These are phyloP conservation scores for Perognathus longimembris DNA, from an alignment of 2,113 vertebrate genomes.

Conservation along the genomic window DNA sequence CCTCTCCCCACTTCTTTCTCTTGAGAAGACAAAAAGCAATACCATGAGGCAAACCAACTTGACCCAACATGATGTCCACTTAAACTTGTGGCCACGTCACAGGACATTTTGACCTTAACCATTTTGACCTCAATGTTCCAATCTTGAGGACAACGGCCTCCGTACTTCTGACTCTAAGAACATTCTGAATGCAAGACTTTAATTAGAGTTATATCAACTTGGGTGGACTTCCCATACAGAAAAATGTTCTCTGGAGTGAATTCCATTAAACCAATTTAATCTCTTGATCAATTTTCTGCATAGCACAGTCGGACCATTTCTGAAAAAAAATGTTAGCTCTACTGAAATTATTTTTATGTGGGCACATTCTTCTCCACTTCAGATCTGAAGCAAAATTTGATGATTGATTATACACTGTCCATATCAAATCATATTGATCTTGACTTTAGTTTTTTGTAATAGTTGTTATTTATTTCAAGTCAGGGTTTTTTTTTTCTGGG, in stretches of 20 bases:
- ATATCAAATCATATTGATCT: conserved; percentile 31
- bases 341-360: conserved; percentile 54
- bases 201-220: conserved; percentile 52
- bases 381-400: conserved; percentile 54
- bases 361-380: conserved; percentile 56
- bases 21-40: neutral
- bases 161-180: conserved; percentile 33
- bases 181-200: conserved; percentile 53
- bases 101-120: neutral
- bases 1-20: neutral
- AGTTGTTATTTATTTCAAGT: conserved; percentile 25
- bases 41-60: neutral
- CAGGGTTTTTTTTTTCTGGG: neutral
- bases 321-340: conserved; percentile 51
- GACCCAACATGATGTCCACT: neutral
- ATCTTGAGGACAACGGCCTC: neutral
- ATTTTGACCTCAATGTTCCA: conserved; percentile 26
- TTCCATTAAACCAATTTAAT: conserved; percentile 66
- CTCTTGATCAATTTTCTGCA: conserved; percentile 45
- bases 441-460: neutral
- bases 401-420: conserved; percentile 25
- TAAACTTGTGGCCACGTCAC: neutral
- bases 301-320: conserved; percentile 47
- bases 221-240: conserved; percentile 20
- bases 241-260: conserved; percentile 51